These are phyloP conservation scores for Clivina fossor DNA, from an alignment of 2,888 invertebrate species.

Conservation along the genomic window DNA sequence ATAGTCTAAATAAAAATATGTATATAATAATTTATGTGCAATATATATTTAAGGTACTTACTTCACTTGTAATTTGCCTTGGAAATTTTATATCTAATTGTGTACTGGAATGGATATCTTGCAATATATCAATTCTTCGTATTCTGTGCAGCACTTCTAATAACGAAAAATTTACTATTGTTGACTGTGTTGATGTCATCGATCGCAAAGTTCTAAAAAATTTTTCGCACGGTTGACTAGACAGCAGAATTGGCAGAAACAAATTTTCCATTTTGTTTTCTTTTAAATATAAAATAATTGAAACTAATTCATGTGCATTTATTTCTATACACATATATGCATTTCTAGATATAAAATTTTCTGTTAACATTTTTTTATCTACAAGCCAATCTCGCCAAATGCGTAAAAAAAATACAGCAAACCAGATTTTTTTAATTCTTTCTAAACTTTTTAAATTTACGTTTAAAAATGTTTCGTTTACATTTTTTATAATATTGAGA, in stretches of 20 bases:
- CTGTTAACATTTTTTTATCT: neutral
- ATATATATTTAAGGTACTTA: too few relatives aligned
- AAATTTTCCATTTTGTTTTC: conserved; percentile 1
- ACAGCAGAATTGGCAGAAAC: conserved; percentile 22
- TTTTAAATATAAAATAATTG: conserved; percentile 8
- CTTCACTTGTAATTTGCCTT: too few relatives aligned
- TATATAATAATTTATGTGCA: too few relatives aligned
- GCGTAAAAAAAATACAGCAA: conserved; percentile 5
- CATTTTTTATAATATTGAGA: conserved; percentile 11
- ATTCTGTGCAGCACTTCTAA: conserved; percentile 20
- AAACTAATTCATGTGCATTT: conserved; percentile 23
- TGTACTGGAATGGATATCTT: too few relatives aligned
- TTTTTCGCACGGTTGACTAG: conserved; percentile 29
- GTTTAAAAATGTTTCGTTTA: conserved; percentile 3
- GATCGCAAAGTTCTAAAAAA: conserved; percentile 27
- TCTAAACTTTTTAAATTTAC: conserved; percentile 8
- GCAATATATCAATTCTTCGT: conserved; percentile 18
- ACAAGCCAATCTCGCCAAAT: conserved; percentile 13
- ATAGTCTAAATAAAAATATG: too few relatives aligned
- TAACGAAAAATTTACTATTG: conserved; percentile 19
- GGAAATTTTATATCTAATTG: too few relatives aligned
- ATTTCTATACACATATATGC: conserved; percentile 20
- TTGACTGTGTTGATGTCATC: conserved; percentile 16
- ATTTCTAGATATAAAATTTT: conserved; percentile 20
- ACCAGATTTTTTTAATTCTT: conserved; percentile 14